phyloP scores from a whole-genome alignment of 2,888 invertebrate species.

The Cerceris rybyensis region DNA sequence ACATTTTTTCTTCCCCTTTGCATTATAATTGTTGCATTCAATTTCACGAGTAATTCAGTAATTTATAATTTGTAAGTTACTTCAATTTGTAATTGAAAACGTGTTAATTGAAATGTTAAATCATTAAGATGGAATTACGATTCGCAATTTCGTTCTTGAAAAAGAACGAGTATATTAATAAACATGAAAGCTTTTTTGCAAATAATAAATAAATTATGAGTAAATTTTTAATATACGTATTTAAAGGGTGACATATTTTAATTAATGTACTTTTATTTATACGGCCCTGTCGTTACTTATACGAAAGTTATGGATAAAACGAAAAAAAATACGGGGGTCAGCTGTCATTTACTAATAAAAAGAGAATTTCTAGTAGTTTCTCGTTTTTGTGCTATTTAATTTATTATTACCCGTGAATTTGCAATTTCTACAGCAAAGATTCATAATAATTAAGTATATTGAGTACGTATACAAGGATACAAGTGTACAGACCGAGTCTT shows the following conservation, averaged over 20 bases:
- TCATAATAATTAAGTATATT: too few species aligned
- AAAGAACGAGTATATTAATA: too few species aligned
- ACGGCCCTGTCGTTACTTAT: constrained; percentile 5
- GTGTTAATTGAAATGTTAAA: too few species aligned
- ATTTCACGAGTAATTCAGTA: background rate
- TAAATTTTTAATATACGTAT: too few species aligned
- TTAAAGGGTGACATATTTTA: too few species aligned
- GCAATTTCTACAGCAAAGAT: background rate
- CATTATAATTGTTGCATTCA: background rate
- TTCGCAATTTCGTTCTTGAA: background rate
- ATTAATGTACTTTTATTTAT: background rate
- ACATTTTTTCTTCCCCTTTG: background rate
- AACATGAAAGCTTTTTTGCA: too few species aligned
- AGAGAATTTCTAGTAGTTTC: background rate
- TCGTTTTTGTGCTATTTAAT: background rate
- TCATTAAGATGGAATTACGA: background rate
- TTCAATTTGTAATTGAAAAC: too few species aligned
- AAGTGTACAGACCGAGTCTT: too few species aligned
- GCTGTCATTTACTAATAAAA: constrained; percentile 20
- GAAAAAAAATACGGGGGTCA: constrained; percentile 3
- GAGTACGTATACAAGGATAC: too few species aligned
- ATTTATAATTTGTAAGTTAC: background rate
- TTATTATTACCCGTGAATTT: background rate
- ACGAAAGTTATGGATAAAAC: constrained; percentile 14
- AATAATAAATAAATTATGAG: too few species aligned